A percentile compares a stretch with the other conserved stretches of the same genome.
phyloP scores from a whole-genome alignment of 2,113 vertebrate genomes.

The Symphodus melops region DNA sequence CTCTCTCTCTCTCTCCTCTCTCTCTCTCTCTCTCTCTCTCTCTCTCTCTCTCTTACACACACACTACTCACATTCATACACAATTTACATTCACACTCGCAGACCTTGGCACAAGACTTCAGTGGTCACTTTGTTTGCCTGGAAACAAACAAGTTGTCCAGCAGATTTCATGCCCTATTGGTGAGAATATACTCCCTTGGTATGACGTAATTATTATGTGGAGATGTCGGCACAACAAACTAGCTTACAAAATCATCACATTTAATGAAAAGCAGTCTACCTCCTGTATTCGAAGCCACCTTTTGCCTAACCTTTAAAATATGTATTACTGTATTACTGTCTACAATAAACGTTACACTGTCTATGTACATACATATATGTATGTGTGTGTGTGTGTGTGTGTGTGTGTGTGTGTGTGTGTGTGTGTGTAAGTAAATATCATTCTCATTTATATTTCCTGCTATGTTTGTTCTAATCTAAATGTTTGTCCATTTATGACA shows the following conservation, averaged over 20 bases:
- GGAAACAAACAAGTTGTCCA: constrained; percentile 2
- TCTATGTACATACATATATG: no score
- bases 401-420: no score
- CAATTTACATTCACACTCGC: constrained; percentile 9
- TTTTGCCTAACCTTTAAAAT: not conserved
- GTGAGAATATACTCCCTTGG: constrained; percentile 45
- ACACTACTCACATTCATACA: not conserved
- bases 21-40: no score
- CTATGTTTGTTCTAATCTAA: not conserved
- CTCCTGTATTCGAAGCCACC: not conserved
- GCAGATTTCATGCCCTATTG: constrained; percentile 51
- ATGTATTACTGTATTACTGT: not conserved
- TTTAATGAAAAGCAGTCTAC: not conserved
- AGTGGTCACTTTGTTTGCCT: constrained; percentile 40
- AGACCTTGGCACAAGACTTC: not conserved
- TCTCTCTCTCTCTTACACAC: no score
- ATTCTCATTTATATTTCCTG: no score
- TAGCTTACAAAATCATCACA: no score
- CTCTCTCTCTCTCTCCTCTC: no score
- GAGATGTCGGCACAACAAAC: constrained; percentile 10
- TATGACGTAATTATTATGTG: constrained; percentile 31
- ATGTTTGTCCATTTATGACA: no score
- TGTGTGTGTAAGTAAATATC: no score
- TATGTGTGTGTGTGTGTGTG: no score
- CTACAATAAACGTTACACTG: no score